Conservation (phyloP, 2,113 vertebrate species). For the Colius striatus region DNA sequence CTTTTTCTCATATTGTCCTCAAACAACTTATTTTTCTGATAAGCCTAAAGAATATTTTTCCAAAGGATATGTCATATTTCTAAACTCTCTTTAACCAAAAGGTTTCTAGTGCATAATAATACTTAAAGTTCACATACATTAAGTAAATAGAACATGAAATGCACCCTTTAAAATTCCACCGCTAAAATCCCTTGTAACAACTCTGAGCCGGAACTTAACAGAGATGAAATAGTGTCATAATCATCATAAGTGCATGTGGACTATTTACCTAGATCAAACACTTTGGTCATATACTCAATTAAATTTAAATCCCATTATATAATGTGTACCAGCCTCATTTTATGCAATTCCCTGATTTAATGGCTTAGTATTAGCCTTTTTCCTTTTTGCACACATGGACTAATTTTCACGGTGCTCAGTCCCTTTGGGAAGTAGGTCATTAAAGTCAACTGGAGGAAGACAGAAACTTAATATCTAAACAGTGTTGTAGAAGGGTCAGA, state of each 20-base stretch:
- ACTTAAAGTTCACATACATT: not conserved
- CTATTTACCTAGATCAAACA: conserved; percentile 66
- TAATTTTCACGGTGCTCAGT: conserved; percentile 57
- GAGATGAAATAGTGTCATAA: conserved; percentile 60
- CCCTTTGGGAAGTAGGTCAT: conserved; percentile 62
- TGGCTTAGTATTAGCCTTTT: conserved; percentile 63
- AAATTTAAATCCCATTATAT: conserved; percentile 75
- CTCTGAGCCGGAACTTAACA: not conserved
- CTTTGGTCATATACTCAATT: conserved; percentile 66
- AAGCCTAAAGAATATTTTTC: not conserved
- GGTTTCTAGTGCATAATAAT: not conserved
- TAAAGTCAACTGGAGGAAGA: conserved; percentile 58
- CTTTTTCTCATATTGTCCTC: not conserved
- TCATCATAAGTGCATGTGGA: conserved; percentile 53
- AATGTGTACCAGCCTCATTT: conserved; percentile 66
- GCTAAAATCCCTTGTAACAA: not conserved
- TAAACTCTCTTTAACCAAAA: not conserved
- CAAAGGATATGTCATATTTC: not conserved
- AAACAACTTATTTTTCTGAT: not conserved
- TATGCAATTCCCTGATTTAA: conserved; percentile 67
- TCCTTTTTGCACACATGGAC: conserved; percentile 55
- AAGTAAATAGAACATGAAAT: conserved; percentile 4
- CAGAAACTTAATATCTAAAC: conserved; percentile 51
- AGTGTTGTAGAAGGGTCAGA: conserved; percentile 5
- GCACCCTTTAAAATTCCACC: not conserved